Evolutionary conservation across 2,888 invertebrate genomes (phyloP).

Genomic region (Bombylius discolor): DNA sequence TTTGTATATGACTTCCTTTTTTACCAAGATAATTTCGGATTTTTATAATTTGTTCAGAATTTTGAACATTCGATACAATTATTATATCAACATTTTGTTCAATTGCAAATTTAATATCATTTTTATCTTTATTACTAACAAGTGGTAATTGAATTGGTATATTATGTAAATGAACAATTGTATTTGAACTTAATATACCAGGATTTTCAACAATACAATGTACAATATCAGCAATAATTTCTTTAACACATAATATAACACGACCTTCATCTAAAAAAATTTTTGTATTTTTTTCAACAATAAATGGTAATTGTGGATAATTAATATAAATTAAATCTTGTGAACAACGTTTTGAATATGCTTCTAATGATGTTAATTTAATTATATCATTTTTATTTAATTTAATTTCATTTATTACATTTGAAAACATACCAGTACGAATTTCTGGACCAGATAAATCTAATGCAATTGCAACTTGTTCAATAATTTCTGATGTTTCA

Average conservation of each 20-base stretch:
- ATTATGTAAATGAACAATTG: slow-evolving; percentile 87
- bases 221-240: slow-evolving; percentile 44
- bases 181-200: slow-evolving; percentile 75
- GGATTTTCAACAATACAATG: slow-evolving; percentile 80
- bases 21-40: slow-evolving; percentile 69
- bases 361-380: slow-evolving; percentile 62
- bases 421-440: slow-evolving; percentile 77
- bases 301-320: slow-evolving; percentile 80
- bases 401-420: slow-evolving; percentile 76
- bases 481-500: slow-evolving; percentile 48
- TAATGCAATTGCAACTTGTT: slow-evolving; percentile 77
- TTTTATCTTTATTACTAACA: slow-evolving; percentile 83
- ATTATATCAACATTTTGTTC: slow-evolving; percentile 68
- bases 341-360: slow-evolving; percentile 57
- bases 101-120: slow-evolving; percentile 71
- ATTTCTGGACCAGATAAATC: slow-evolving; percentile 95
- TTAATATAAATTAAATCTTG: slow-evolving; percentile 62
- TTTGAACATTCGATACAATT: slow-evolving; percentile 87
- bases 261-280: slow-evolving; percentile 88
- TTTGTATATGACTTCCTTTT: slow-evolving; percentile 72
- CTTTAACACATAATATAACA: slow-evolving; percentile 69
- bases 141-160: slow-evolving; percentile 84
- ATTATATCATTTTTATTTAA: slow-evolving; percentile 64
- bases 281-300: slow-evolving; percentile 62
- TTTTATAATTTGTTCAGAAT: slow-evolving; percentile 64